Conservation (phyloP, 2,888 invertebrate genomes). For the Parasteatoda lunata region DNA sequence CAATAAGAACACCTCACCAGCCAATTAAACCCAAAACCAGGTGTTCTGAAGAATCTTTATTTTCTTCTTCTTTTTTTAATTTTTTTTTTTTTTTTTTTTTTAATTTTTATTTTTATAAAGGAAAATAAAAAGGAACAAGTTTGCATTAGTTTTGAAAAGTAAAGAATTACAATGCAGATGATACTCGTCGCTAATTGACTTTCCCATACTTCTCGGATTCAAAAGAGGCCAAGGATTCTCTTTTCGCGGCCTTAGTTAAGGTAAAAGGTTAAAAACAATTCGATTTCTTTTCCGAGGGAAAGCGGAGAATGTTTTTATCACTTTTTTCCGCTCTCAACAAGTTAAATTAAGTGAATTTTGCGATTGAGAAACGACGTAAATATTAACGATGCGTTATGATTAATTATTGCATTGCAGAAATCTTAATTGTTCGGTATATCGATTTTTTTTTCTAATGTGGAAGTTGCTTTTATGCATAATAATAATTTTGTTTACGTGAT, state of each 20-base stretch:
- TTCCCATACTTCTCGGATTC: conserved; percentile 33
- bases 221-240: conserved; percentile 62
- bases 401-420: neutral
- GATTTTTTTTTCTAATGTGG: neutral
- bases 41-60: conserved; percentile 25
- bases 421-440: neutral
- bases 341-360: conserved; percentile 46
- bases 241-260: conserved; percentile 28
- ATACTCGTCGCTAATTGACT: conserved; percentile 22
- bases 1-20: neutral
- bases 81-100: neutral
- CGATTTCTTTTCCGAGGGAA: conserved; percentile 28
- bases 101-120: too few species aligned
- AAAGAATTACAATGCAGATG: neutral
- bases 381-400: conserved; percentile 21
- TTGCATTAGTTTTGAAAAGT: neutral
- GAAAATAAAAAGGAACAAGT: too few species aligned
- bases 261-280: conserved; percentile 60
- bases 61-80: neutral
- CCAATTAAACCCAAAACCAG: neutral
- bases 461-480: neutral
- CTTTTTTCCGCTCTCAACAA: conserved; percentile 7
- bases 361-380: conserved; percentile 40
- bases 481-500: too few species aligned
- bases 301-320: conserved; percentile 25